Evolutionary conservation across 2,888 invertebrate species (phyloP), one percentile per base, ranked within the genome.

Genomic region (Heliconius erato): DNA sequence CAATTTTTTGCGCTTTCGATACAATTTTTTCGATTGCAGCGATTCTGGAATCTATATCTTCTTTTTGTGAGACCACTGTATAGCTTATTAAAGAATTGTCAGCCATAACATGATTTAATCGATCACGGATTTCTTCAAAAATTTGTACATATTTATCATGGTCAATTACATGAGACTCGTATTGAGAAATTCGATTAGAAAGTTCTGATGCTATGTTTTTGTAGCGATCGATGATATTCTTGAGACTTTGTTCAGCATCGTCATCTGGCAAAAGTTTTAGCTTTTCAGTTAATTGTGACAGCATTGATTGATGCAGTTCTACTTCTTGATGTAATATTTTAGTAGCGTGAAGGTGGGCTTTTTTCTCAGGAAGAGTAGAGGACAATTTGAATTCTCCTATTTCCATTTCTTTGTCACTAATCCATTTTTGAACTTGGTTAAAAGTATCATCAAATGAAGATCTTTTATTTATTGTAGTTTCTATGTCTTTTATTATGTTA

Each of bases 371-470:
- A 77, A 99, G 95, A 0, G 98, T 98, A 1, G 98, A 97, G 88
- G 98, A 97, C 6, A 98, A 93, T 86, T 97, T 97, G 79, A 97
- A 96, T 79, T 97, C 97, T 67, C 97, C 97, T 2, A 97, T 97
- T 63, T 98, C 95, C 90, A 98, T 98, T 77, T 97, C 96, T 90
- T 98, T 98, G 0, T 98, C 98, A 81, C 97, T 96, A 49, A 99
- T 96, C 98, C 99, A 99, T 89, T 97, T 97, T 86, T 98, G 97
- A 12, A 99, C 97, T 96, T 99, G 98, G 74, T 97, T 97, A 87
- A 98, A 98, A 85, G 98, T 98, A 88, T 99, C 99, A 91, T 99
- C 99, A 91, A 99, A 98, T 1, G 99, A 98, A 6, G 98, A 98
- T 92, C 99, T 97, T 88, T 99, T 98, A 91, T 99, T 98, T 84